These are phyloP conservation scores for Colius striatus DNA, from an alignment of 2,113 vertebrate genomes.

Conservation along the genomic window DNA sequence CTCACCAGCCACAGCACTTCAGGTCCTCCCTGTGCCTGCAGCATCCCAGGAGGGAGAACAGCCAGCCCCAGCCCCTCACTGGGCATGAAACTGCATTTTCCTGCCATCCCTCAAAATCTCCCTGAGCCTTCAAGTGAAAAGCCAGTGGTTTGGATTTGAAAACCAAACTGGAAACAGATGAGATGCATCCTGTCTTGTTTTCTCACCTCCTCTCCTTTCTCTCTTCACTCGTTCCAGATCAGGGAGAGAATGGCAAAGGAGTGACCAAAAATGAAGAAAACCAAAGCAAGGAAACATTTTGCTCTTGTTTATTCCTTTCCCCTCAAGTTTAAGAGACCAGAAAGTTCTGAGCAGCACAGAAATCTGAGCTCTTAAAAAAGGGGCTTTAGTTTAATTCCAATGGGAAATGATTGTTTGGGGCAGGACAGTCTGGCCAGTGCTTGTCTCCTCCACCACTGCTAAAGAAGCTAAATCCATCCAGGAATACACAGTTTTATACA, in stretches of 20 bases:
- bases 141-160: not conserved
- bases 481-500: not conserved
- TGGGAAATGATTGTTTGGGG: not conserved
- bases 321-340: not conserved
- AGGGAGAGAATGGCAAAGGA: constrained; percentile 3
- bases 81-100: not conserved
- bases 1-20: accelerated
- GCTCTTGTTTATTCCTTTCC: not conserved
- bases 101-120: not conserved
- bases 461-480: not conserved
- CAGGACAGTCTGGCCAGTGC: not conserved
- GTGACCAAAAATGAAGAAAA: constrained; percentile 17
- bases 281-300: not conserved
- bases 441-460: not conserved
- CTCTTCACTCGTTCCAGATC: not conserved
- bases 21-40: accelerated
- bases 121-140: constrained; percentile 8
- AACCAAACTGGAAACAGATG: constrained; percentile 47
- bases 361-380: not conserved
- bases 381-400: not conserved
- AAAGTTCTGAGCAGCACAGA: not conserved
- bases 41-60: not conserved
- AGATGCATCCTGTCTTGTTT: constrained; percentile 15
- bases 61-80: not conserved
- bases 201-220: constrained; percentile 61